Evolutionary conservation across 2,113 vertebrate genomes (phyloP).

Genomic region (Erinaceus europaeus): DNA sequence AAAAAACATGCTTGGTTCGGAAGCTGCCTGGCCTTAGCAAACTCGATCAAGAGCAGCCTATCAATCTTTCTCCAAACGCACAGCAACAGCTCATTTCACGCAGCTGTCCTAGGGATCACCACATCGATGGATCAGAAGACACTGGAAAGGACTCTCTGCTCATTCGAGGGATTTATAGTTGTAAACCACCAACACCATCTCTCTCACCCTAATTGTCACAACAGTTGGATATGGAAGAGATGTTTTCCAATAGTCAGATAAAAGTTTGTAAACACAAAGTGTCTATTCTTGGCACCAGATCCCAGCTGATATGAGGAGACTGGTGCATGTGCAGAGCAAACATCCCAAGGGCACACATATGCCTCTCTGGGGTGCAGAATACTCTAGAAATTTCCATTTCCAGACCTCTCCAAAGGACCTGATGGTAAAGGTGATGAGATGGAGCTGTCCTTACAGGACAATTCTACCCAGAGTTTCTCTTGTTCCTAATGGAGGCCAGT

Average conservation of each 20-base stretch:
- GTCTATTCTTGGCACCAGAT: slow-evolving; percentile 12
- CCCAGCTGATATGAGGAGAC: neutral
- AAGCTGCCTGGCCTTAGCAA: slow-evolving; percentile 81
- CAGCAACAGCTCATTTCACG: slow-evolving; percentile 53
- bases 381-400: slow-evolving; percentile 46
- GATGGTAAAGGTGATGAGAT: neutral
- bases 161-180: slow-evolving; percentile 17
- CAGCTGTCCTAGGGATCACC: slow-evolving; percentile 52
- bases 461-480: neutral
- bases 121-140: slow-evolving; percentile 29
- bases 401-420: neutral
- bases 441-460: neutral
- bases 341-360: slow-evolving; percentile 7
- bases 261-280: slow-evolving; percentile 52
- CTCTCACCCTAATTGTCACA: slow-evolving; percentile 54
- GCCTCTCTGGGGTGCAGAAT: slow-evolving; percentile 1
- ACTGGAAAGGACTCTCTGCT: slow-evolving; percentile 3
- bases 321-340: neutral
- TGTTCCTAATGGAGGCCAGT: slow-evolving; percentile 1
- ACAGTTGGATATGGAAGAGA: slow-evolving; percentile 9
- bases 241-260: slow-evolving; percentile 34
- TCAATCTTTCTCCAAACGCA: slow-evolving; percentile 74
- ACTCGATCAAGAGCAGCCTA: slow-evolving; percentile 77
- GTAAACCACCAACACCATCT: slow-evolving; percentile 6
- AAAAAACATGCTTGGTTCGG: slow-evolving; percentile 77